A percentile compares a stretch with the other conserved stretches of the same genome.
phyloP scores from a whole-genome alignment of 2,888 invertebrate genomes.

The Nezara viridula region DNA sequence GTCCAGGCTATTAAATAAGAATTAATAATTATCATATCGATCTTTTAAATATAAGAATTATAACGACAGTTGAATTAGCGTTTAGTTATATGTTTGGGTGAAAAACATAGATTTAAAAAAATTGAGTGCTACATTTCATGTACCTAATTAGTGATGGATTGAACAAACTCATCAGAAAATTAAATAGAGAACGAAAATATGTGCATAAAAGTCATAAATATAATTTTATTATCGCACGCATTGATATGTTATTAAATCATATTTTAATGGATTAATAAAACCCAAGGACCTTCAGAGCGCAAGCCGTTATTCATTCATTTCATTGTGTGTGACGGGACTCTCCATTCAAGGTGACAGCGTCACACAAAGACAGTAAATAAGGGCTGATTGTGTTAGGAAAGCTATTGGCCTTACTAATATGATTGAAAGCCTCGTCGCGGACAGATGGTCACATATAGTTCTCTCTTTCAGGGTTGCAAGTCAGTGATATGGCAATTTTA shows the following conservation, averaged over 20 bases:
- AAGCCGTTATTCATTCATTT: background rate
- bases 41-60: too few relatives aligned
- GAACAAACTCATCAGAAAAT: too few relatives aligned
- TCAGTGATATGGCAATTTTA: background rate
- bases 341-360: background rate
- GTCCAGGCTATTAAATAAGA: too few relatives aligned
- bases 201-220: background rate
- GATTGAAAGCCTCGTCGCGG: background rate
- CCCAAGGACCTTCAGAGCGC: background rate
- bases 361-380: background rate
- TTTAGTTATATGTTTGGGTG: too few relatives aligned
- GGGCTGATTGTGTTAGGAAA: background rate
- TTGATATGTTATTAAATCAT: background rate
- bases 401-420: background rate
- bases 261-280: background rate
- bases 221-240: background rate
- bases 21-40: too few relatives aligned
- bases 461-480: background rate
- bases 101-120: too few relatives aligned
- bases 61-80: too few relatives aligned
- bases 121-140: too few relatives aligned
- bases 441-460: background rate
- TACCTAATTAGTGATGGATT: too few relatives aligned
- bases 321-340: background rate
- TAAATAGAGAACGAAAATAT: too few relatives aligned